A percentile compares a stretch with the other conserved stretches of the same genome.
Evolutionary conservation across 2,797 vertebrate species (phyloP).

Genomic region (Huso huso): DNA sequence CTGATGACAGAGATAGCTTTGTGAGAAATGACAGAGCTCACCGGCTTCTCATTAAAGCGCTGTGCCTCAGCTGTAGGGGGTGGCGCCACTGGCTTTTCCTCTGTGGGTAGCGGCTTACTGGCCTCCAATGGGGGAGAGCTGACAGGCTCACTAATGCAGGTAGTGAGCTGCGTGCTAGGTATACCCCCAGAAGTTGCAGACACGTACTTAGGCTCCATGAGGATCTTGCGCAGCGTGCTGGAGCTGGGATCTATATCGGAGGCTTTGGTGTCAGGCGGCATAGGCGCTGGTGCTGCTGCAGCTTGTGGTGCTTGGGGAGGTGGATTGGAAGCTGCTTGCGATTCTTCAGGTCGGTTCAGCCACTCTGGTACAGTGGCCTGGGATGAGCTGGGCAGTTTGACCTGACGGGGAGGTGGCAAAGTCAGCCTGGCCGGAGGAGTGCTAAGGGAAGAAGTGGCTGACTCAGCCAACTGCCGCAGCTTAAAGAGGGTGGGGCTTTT

Average conservation of each 20-base stretch:
- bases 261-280: slow-evolving; percentile 92
- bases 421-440: slow-evolving; percentile 53
- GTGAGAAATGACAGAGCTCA: slow-evolving; percentile 75
- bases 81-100: slow-evolving; percentile 68
- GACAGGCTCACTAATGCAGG: slow-evolving; percentile 65
- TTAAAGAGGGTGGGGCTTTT: slow-evolving; percentile 47
- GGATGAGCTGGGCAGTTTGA: slow-evolving; percentile 50
- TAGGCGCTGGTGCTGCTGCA: slow-evolving; percentile 45
- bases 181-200: slow-evolving; percentile 68
- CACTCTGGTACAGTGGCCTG: slow-evolving; percentile 64
- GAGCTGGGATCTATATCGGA: slow-evolving; percentile 88
- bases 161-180: slow-evolving; percentile 68
- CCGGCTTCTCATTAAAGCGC: slow-evolving; percentile 70
- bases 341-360: slow-evolving; percentile 79
- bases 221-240: slow-evolving; percentile 91
- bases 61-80: slow-evolving; percentile 62
- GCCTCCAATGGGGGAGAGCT: slow-evolving; percentile 47
- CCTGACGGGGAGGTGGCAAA: slow-evolving; percentile 43
- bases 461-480: slow-evolving; percentile 43
- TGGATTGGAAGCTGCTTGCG: slow-evolving; percentile 61
- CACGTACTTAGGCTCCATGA: slow-evolving; percentile 97
- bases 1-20: slow-evolving; percentile 94
- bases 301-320: slow-evolving; percentile 55
- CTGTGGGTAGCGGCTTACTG: slow-evolving; percentile 53
- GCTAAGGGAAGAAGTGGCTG: slow-evolving; percentile 43